phyloP scores from a whole-genome alignment of 2,797 vertebrate genomes.

The Gobio occitaniae region DNA sequence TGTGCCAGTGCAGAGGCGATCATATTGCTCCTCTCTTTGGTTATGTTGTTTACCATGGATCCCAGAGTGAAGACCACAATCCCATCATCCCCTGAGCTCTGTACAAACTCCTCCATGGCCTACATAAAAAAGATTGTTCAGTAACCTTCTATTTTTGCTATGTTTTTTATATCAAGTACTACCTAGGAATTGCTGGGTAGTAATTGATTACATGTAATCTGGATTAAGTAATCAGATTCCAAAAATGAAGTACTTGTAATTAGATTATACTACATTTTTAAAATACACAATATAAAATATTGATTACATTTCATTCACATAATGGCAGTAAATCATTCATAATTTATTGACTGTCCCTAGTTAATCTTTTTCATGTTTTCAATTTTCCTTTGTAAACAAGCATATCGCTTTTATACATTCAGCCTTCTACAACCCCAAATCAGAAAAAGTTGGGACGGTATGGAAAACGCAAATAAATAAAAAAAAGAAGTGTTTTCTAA shows the following conservation, averaged over 20 bases:
- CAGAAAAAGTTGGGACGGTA: too few relatives aligned
- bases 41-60: slow-evolving; percentile 84
- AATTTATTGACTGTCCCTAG: too few relatives aligned
- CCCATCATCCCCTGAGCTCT: slow-evolving; percentile 88
- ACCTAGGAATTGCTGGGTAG: neutral
- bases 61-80: slow-evolving; percentile 89
- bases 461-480: too few relatives aligned
- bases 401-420: neutral
- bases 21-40: slow-evolving; percentile 79
- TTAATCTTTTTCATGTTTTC: too few relatives aligned
- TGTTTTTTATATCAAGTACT: neutral
- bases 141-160: neutral
- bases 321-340: neutral
- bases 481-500: too few relatives aligned
- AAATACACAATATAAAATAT: too few relatives aligned
- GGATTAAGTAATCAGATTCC: neutral
- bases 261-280: too few relatives aligned
- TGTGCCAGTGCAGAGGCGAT: slow-evolving; percentile 88
- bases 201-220: neutral
- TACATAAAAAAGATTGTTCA: slow-evolving; percentile 59
- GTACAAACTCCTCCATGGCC: slow-evolving; percentile 92
- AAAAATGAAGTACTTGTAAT: too few relatives aligned
- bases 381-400: too few relatives aligned
- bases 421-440: neutral
- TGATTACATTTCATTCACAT: neutral